phyloP scores from a whole-genome alignment of 2,888 invertebrate species.

The Pachydiplax longipennis region DNA sequence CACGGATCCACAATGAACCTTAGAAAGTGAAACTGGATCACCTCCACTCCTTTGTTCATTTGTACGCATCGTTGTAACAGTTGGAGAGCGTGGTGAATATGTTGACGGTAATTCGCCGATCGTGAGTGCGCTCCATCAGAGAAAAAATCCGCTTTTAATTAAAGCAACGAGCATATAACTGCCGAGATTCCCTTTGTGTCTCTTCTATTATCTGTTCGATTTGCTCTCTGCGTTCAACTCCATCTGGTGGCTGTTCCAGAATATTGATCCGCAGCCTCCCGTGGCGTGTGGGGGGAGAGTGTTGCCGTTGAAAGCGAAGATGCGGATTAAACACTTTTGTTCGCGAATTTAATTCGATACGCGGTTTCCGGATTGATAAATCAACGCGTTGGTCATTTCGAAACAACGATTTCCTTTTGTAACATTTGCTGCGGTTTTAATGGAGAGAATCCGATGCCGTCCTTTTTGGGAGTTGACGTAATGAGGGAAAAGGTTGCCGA shows the following conservation, averaged over 20 bases:
- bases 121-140: too few species aligned
- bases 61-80: too few species aligned
- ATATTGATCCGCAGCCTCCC: not conserved
- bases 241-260: slow-evolving; percentile 28
- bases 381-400: too few species aligned
- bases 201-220: not conserved
- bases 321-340: not conserved
- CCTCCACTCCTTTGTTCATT: too few species aligned
- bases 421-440: too few species aligned
- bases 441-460: too few species aligned
- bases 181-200: not conserved
- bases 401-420: too few species aligned
- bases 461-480: too few species aligned
- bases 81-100: too few species aligned
- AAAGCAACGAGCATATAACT: not conserved
- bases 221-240: slow-evolving; percentile 4
- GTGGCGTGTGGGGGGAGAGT: not conserved
- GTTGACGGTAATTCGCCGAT: not conserved
- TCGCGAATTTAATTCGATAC: not conserved
- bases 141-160: not conserved
- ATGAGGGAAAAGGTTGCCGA: too few species aligned
- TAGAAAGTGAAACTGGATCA: too few species aligned
- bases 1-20: too few species aligned
- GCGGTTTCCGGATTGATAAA: not conserved
- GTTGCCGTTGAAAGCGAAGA: not conserved